Conservation (phyloP, 2,797 vertebrate genomes). For the Aphelocoma californica region DNA sequence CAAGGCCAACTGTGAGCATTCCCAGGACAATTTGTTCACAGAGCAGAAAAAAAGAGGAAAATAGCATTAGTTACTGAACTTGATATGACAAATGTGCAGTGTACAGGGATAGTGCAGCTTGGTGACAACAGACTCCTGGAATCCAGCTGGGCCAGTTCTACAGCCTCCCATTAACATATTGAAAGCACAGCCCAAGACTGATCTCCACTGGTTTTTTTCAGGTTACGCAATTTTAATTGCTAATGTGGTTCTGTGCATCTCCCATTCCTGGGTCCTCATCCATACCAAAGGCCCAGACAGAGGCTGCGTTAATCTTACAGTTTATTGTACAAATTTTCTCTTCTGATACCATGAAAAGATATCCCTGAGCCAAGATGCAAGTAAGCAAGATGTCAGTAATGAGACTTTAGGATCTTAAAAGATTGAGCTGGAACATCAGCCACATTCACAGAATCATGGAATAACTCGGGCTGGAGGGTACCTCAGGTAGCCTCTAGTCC, state of each 20-base stretch:
- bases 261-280: not conserved
- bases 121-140: constrained; percentile 4
- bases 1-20: constrained; percentile 90
- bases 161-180: not conserved
- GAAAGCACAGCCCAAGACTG: not conserved
- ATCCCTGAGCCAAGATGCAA: not conserved
- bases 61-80: constrained; percentile 20
- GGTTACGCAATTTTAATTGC: not conserved
- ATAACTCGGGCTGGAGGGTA: not conserved
- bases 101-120: not conserved
- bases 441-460: not conserved
- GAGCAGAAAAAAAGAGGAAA: constrained; percentile 2
- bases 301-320: not conserved
- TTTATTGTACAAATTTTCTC: not conserved
- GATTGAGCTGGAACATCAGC: not conserved
- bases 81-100: not conserved
- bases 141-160: constrained; percentile 31
- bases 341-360: not conserved
- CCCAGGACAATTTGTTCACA: constrained; percentile 57
- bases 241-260: not conserved
- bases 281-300: not conserved
- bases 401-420: not conserved
- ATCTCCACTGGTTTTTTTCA: not conserved
- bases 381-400: not conserved
- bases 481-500: not conserved